A percentile compares a stretch with the other conserved stretches of the same genome.
Conservation (phyloP, 2,113 vertebrate species). For the Ptilorrhoa leucosticta region DNA sequence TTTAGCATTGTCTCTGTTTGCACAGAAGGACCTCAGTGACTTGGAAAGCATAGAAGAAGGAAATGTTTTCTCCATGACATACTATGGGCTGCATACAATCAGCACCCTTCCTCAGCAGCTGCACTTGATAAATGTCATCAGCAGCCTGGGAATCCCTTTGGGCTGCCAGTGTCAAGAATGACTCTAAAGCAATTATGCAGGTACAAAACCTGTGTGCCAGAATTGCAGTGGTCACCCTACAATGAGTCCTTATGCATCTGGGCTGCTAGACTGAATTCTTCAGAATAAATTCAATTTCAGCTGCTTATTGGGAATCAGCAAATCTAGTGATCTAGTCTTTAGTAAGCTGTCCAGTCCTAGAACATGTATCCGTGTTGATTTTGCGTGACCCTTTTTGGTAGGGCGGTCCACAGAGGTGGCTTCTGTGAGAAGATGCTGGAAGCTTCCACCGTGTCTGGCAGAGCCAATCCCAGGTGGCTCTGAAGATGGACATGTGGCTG, state of each 20-base stretch:
- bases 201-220: background rate
- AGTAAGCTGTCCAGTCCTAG: background rate
- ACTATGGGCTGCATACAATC: background rate
- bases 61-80: constrained; percentile 56
- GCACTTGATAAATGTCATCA: constrained; percentile 10
- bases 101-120: constrained; percentile 35
- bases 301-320: background rate
- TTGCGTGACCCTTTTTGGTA: background rate
- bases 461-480: background rate
- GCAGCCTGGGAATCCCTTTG: background rate
- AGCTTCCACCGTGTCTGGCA: background rate
- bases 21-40: background rate
- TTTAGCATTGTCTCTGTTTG: background rate
- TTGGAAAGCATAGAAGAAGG: constrained; percentile 43
- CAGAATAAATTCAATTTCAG: background rate
- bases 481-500: background rate
- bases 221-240: background rate
- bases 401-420: background rate
- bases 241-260: accelerated
- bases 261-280: background rate
- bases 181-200: background rate
- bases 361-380: background rate
- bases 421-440: background rate
- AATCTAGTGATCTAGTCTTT: background rate
- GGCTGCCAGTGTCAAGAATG: background rate